Base-by-base conservation (phyloP, 2,888 invertebrate genomes). In the Drosophila falleni region DNA sequence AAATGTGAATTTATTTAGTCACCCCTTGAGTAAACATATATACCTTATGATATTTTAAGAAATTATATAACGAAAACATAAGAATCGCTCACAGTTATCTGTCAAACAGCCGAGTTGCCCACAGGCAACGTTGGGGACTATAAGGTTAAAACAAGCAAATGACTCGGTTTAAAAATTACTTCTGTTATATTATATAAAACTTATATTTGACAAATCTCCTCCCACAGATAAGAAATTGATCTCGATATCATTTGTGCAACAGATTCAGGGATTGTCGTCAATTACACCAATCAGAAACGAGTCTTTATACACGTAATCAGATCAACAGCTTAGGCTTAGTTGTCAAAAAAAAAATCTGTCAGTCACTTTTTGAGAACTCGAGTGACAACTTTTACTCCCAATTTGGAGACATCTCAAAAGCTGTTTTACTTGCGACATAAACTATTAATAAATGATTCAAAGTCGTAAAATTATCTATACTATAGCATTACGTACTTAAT, bases 301-400 rank as follows among this genome's bases (percentile, higher is more conserved):
- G 11, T 15, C 15, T 23, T 9, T 39, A 15, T 33, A 19, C 42
- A 9, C 9, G 46, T 47, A 46, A 47, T 58, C 35, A 26, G 56
- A 46, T 58, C 16, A 47, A 15, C n/a, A 35, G 16, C 56, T 58
- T 23, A 23, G 44, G 35, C 44, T 33, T 26, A 15, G 37, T 37
- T 26, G 5, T 35, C 23, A 23, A 23, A 46, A 5, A 11, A 35
- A 56, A 11, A 44, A 33, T 9, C 35, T n/a, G 35, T 11, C 23
- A n/a, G 3, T 15, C 10, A 31, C 3, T 31, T 0, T 31, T 10
- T 31, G 15, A 51, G 19, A 55, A 37, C 35, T 58, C 26, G 46
- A 47, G 15, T 16, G 47, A 47, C 58, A 58, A 58, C 46, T 58
- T 56, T 58, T 58, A 58, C 58, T 46, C n/a, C 15, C 46, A 47